A percentile compares a stretch with the other conserved stretches of the same genome.
Conservation (phyloP, 2,797 vertebrate genomes). For the Gymnoscopelus braueri region DNA sequence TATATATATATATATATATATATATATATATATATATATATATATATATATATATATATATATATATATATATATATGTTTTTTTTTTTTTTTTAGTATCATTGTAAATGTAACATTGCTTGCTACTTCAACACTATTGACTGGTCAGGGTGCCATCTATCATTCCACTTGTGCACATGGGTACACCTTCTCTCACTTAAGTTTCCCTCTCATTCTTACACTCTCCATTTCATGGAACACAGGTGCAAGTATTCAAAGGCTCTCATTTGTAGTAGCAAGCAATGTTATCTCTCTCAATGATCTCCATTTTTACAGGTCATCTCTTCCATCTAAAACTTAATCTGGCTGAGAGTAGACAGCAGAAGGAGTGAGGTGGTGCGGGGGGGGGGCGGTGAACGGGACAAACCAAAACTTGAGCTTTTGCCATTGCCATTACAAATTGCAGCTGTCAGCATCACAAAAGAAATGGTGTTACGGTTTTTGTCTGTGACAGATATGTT, state of each 20-base stretch:
- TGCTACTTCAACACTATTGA: too few relatives aligned
- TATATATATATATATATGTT: too few relatives aligned
- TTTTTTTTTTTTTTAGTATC: too few relatives aligned
- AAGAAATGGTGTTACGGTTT: conserved; percentile 44
- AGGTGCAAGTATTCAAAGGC: conserved; percentile 28
- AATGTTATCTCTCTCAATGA: conserved; percentile 20
- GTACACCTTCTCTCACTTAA: neutral
- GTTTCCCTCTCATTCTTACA: neutral
- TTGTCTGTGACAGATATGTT: conserved; percentile 41
- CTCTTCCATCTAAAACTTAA: conserved; percentile 36
- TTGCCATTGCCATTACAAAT: conserved; percentile 47
- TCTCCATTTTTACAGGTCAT: conserved; percentile 27
- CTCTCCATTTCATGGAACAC: neutral
- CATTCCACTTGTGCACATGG: neutral
- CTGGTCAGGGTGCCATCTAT: too few relatives aligned
- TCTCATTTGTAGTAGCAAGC: conserved; percentile 21
- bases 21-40: too few relatives aligned
- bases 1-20: too few relatives aligned
- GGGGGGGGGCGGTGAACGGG: neutral
- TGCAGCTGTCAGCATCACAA: conserved; percentile 43
- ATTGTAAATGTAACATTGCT: too few relatives aligned
- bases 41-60: too few relatives aligned
- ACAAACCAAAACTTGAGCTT: conserved; percentile 11
- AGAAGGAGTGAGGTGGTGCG: conserved; percentile 1
- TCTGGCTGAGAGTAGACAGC: neutral